Evolutionary conservation across 1,140 invertebrate species (phyloP), one percentile per base, ranked within the genome.

Genomic region (Yoshiicerus persimilis): DNA sequence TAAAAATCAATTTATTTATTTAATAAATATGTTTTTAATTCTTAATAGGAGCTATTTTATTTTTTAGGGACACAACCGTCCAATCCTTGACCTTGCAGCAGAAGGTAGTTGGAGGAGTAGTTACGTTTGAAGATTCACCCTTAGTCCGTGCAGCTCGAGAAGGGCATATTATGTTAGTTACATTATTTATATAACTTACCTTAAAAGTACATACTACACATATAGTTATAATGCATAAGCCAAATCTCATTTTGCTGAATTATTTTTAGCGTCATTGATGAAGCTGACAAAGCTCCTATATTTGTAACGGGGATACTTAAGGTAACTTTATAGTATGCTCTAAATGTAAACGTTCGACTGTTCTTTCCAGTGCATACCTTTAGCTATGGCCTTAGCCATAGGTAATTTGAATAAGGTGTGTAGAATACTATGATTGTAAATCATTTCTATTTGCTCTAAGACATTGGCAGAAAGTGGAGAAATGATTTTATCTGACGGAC

Each of bases 221-320:
- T n/a, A n/a, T n/a, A n/a, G n/a, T n/a, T n/a, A n/a, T n/a, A n/a
- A n/a, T n/a, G n/a, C n/a, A n/a, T n/a, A n/a, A n/a, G n/a, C n/a
- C n/a, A n/a, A 39, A 39, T 39, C 13, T 8, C 9, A 39, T 39
- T 39, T 39, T 39, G 0, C 38, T 11, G n/a, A n/a, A n/a, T n/a
- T 3, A 4, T 56, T 20, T n/a, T 56, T 56, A 56, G 47, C 20
- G 96, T 99, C 0, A 95, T 99, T 5, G 98, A 99, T 92, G 98
- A 99, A 92, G 89, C 88, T 11, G 89, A 90, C 41, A 90, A 90
- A 32, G 98, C 98, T 0, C 97, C 98, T 0, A 98, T 97, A 0
- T 97, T 99, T 92, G 98, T 99, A 0, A 99, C 98, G 0, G 98
- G 97, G 92, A 97, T 99, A 90, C 93, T 99, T 47, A 99, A 99